Conservation (phyloP, 2,888 invertebrate genomes). For the Drosophila pseudotakahashii region DNA sequence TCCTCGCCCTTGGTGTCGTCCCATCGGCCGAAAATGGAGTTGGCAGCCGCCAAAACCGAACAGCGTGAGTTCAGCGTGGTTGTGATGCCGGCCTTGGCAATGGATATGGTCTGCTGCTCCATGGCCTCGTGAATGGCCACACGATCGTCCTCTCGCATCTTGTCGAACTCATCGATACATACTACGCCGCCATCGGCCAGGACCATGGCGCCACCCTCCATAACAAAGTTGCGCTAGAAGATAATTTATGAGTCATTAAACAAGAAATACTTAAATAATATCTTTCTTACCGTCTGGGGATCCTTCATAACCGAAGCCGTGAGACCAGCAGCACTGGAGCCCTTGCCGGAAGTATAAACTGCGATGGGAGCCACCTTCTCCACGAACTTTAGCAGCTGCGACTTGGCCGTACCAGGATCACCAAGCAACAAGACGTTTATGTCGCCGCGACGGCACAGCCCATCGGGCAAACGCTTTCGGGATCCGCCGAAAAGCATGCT, state of each 20-base stretch:
- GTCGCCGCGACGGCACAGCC: conserved; percentile 97
- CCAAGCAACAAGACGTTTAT: conserved; percentile 97
- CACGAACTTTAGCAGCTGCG: conserved; percentile 98
- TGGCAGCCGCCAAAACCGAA: conserved; percentile 99
- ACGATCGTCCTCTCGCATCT: conserved; percentile 99
- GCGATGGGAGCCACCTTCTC: conserved; percentile 97
- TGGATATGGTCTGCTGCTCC: conserved; percentile 99
- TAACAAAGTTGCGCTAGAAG: conserved; percentile 90
- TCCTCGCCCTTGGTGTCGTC: conserved; percentile 99
- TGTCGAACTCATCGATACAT: conserved; percentile 99
- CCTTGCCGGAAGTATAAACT: conserved; percentile 99
- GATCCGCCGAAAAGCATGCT: conserved; percentile 97
- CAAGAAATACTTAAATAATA: too few species aligned
- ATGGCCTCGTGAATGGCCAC: conserved; percentile 99
- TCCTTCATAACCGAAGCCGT: conserved; percentile 99
- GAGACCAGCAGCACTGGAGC: conserved; percentile 98
- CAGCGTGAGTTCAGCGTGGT: conserved; percentile 99
- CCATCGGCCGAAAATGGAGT: conserved; percentile 99
- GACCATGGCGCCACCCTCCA: conserved; percentile 99
- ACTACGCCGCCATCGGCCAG: conserved; percentile 99
- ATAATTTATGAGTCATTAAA: neutral
- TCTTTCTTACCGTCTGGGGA: conserved; percentile 91
- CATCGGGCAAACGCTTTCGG: conserved; percentile 96
- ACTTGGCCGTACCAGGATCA: conserved; percentile 99
- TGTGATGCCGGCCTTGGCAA: conserved; percentile 99